Evolutionary conservation across 2,888 invertebrate genomes (phyloP), one percentile per base, ranked within the genome.

Genomic region (Apodemia hepburni): DNA sequence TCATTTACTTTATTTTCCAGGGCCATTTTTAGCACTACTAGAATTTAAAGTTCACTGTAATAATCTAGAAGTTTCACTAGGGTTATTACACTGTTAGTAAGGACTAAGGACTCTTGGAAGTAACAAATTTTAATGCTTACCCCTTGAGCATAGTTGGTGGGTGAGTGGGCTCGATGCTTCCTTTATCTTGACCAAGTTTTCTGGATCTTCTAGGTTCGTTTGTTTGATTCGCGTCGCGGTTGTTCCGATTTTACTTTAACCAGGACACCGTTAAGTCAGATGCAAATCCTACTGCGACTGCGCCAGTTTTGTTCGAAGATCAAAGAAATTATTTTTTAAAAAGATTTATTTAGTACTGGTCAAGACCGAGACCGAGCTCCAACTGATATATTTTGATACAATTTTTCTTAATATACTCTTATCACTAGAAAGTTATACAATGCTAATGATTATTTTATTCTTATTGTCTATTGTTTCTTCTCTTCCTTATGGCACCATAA

Each of bases 61-160:
- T 18, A 61, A 33, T 51, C 27, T 45, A 58, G 15, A 33, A 58
- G 38, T 33, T 27, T 58, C 15, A 38, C n/a, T 8, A 1, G 42
- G n/a, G 17, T n/a, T 35, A 33, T 42, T 33, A 17, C 38, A 45
- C 62, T 51, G 49, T 42, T 45, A 42, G 42, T 47, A 62, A 47
- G 54, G 58, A 61, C 61, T 47, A 62, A 47, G 54, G 58, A 61
- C 61, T 65, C 68, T 69, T 63, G 65, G 64, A 65, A 65, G 54
- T 60, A 67, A 68, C 61, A 64, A 63, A 67, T 58, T 63, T 60
- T 7, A 38, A 67, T 68, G 68, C 67, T 70, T 68, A 68, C 68
- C 66, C 65, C 67, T 68, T 64, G 68, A 70, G 66, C 68, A 69
- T 68, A 64, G 64, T 65, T 62, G 61, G 63, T 38, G 11, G 59